phyloP scores from a whole-genome alignment of 2,113 vertebrate genomes.

The Pagrus major region DNA sequence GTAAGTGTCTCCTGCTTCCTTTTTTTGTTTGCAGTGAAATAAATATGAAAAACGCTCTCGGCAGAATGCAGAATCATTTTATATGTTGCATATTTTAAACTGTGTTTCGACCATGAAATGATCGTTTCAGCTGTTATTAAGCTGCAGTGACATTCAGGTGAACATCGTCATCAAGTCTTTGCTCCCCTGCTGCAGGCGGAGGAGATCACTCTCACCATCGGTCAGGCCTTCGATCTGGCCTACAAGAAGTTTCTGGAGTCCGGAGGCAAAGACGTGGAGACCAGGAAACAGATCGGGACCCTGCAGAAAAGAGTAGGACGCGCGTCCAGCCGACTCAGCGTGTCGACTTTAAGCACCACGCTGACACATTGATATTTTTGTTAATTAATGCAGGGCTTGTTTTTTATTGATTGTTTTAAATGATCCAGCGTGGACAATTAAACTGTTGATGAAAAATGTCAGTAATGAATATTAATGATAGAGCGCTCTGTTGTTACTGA shows the following conservation, averaged over 20 bases:
- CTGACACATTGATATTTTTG: conserved; percentile 21
- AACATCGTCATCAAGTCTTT: background rate
- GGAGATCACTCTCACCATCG: conserved; percentile 98
- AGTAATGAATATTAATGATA: conserved; percentile 54
- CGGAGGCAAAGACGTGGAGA: conserved; percentile 98
- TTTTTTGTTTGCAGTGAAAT: background rate
- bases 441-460: conserved; percentile 28
- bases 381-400: conserved; percentile 24
- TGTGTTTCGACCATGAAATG: accelerated
- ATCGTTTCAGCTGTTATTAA: background rate
- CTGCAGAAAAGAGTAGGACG: conserved; percentile 95
- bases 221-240: conserved; percentile 98
- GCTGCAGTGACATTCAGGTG: background rate
- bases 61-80: background rate
- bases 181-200: conserved; percentile 85
- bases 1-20: conserved; percentile 85
- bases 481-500: conserved; percentile 1
- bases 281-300: conserved; percentile 96
- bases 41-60: background rate
- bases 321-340: accelerated
- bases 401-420: conserved; percentile 47
- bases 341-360: background rate
- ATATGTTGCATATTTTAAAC: background rate
- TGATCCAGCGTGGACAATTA: conserved; percentile 25
- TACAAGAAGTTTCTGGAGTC: conserved; percentile 99